Conservation (phyloP, 2,888 invertebrate genomes). For the Unio delphinus region DNA sequence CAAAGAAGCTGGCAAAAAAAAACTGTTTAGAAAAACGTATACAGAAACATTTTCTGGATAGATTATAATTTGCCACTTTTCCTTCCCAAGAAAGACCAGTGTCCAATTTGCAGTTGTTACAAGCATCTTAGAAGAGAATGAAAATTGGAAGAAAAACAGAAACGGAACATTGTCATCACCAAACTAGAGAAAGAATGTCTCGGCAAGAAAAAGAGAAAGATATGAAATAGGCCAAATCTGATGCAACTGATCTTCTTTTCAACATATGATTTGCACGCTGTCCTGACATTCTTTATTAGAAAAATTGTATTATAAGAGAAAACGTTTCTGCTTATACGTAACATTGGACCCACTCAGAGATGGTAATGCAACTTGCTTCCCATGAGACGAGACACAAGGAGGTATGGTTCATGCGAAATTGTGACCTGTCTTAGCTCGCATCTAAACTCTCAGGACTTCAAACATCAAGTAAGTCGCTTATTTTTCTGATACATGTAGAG, state of each 20-base stretch:
- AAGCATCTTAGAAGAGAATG: slow-evolving; percentile 3
- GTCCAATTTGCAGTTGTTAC: slow-evolving; percentile 9
- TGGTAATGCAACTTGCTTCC: slow-evolving; percentile 11
- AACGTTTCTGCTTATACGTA: slow-evolving; percentile 15
- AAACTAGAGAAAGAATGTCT: slow-evolving; percentile 6
- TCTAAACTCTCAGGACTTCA: slow-evolving; percentile 1
- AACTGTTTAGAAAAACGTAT: slow-evolving; percentile 1
- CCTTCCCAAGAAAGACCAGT: slow-evolving; percentile 14
- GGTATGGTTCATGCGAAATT: slow-evolving; percentile 18
- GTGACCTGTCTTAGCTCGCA: slow-evolving; percentile 7
- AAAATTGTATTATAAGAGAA: slow-evolving; percentile 25
- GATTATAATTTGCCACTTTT: slow-evolving; percentile 9
- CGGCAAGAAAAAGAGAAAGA: slow-evolving; percentile 11
- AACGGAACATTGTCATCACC: slow-evolving; percentile 7
- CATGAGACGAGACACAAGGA: slow-evolving; percentile 18
- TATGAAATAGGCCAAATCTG: slow-evolving; percentile 2
- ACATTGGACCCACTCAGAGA: slow-evolving; percentile 13
- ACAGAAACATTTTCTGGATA: slow-evolving; percentile 10
- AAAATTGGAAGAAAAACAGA: slow-evolving; percentile 1
- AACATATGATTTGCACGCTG: slow-evolving; percentile 21
- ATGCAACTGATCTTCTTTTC: slow-evolving; percentile 5
- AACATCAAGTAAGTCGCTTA: too few species aligned
- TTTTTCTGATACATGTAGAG: too few species aligned
- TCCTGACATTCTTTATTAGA: slow-evolving; percentile 12
- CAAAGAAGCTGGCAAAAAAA: neutral